These are phyloP conservation scores for Molorchus minor DNA, from an alignment of 2,888 invertebrate species.

Conservation along the genomic window DNA sequence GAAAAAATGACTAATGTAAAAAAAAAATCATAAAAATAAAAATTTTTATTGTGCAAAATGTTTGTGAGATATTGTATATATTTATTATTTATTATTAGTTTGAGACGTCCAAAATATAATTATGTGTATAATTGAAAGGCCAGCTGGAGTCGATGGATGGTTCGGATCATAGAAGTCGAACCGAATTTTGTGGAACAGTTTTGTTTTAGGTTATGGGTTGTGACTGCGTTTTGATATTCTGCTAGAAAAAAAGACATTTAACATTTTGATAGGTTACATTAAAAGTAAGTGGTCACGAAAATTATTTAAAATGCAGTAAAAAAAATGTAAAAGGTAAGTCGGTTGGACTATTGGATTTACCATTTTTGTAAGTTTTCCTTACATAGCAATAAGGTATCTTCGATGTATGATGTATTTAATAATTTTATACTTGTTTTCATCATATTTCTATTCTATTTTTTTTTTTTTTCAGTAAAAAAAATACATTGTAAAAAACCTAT, in stretches of 20 bases:
- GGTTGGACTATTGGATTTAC: slow-evolving; percentile 15
- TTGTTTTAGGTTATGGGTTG: too few relatives aligned
- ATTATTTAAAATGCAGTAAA: neutral
- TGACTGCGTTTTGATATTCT: too few relatives aligned
- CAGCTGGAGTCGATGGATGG: too few relatives aligned
- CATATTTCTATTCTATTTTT: slow-evolving; percentile 22
- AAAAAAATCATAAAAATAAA: too few relatives aligned
- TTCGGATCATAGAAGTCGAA: too few relatives aligned
- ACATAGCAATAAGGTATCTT: slow-evolving; percentile 38
- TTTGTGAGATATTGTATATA: too few relatives aligned
- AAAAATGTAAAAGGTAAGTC: neutral
- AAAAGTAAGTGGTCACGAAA: slow-evolving; percentile 14
- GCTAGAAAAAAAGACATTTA: neutral
- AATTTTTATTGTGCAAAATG: too few relatives aligned
- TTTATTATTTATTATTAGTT: too few relatives aligned
- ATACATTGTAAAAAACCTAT: slow-evolving; percentile 44
- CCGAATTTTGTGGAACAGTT: too few relatives aligned
- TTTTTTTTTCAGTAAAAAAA: slow-evolving; percentile 29
- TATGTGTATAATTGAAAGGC: too few relatives aligned
- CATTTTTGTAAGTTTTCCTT: slow-evolving; percentile 33
- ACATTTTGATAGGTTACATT: neutral
- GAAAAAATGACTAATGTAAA: too few relatives aligned
- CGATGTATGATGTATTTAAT: slow-evolving; percentile 23
- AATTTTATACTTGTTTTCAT: slow-evolving; percentile 36
- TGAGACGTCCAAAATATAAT: too few relatives aligned